Evolutionary conservation across 1,140 invertebrate genomes (phyloP), one percentile per base, ranked within the genome.

Genomic region (Chironomus striatipennis): DNA sequence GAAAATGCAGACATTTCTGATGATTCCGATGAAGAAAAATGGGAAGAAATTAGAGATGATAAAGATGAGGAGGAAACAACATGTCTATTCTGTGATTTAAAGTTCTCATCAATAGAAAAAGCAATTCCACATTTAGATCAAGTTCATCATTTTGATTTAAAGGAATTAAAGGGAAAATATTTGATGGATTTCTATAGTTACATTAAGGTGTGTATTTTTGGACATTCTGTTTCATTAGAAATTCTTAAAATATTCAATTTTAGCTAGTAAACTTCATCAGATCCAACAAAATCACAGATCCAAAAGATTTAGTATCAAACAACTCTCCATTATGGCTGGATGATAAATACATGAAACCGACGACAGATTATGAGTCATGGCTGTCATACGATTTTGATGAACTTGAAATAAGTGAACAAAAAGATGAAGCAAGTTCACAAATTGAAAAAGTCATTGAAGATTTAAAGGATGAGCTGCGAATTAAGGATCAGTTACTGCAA

Each of bases 261-360:
- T 43, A 94, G 81, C 83, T 96, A 77, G 89, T 97, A 12, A 97
- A 97, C 84, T 97, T 89, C 79, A 90, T 96, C 74, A 87, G 93
- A 77, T 84, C 82, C 42, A 84, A 89, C 74, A 88, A 89, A 77
- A 79, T 88, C 18, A 82, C 77, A n/a, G 83, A 70, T 20, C 65
- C 86, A 43, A 81, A 88, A 64, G 83, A 86, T 21, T 81, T 93
- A 12, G 85, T 86, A 57, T 81, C 85, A 5, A 80, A 83, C 21
- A 80, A 84, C 74, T 18, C n/a, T 18, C 81, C 85, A 10, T 77
- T 86, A 2, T 94, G 92, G 92, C 86, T 87, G 76, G 93, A 96
- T 79, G 88, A 90, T 73, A 82, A 83, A 47, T 96, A 92, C 82
- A 86, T 96, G 75, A 90, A 90, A 79, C 93, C 95, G 6, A 85